Base-by-base conservation (phyloP, 2,888 invertebrate species). In the Acanthococcus lagerstroemiae region DNA sequence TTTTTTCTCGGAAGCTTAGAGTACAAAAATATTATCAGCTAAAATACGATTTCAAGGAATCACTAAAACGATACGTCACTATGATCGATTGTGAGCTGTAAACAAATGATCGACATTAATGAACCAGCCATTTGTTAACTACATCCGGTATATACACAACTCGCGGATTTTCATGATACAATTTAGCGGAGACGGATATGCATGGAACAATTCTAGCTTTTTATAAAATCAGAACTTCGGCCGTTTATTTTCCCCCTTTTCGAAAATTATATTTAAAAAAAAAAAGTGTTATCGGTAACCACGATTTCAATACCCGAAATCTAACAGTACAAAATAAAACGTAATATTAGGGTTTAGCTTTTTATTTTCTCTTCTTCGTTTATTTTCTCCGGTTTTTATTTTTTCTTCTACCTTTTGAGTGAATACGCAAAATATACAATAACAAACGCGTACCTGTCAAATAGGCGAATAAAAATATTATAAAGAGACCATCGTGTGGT, bases 11-110 rank as follows among this genome's bases (percentile, higher is more conserved):
- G 24, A 63, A 63, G 63, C 63, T 63, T 63, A 63, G 48, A 54
- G 44, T 63, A 63, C 63, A 44, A 58, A 63, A 63, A 63, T 54
- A 63, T 63, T 54, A 63, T 54, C 30, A 52, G 54, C 54, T 63
- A 63, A 52, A 24, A 52, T 54, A 63, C 27, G 44, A 37, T 27
- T 54, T 54, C 21, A 54, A 63, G 12, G 50, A 61, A 61, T 61
- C 57, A 57, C 57, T 55, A 55, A 27, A 60, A 61, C 50, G 52
- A 61, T 61, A 60, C 46, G 22, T 61, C 52, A 52, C 52, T 61
- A 50, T 54, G 37, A 63, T 63, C 44, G 52, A 37, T 63, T 54
- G 44, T 30, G 44, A 52, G 50, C 61, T 26, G 61, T 22, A 52
- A 52, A 24, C 15, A 15, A 9, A 22, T 15, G 24, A 52, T 15